A percentile compares a stretch with the other conserved stretches of the same genome.
Conservation (phyloP, 1,140 invertebrate genomes). For the Drosophila funebris region DNA sequence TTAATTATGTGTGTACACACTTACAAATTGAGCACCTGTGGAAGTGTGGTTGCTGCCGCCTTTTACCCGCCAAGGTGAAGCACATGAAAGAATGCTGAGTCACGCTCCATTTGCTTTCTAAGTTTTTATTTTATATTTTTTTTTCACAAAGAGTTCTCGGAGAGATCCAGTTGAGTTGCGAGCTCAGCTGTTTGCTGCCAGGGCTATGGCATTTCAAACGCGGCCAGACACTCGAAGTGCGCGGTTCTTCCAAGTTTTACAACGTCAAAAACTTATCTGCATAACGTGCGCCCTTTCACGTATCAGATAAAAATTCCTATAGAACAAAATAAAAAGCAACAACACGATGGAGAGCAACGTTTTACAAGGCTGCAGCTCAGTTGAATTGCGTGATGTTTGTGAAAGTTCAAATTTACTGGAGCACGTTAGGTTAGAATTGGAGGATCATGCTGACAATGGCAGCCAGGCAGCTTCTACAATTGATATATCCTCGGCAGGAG, state of each 20-base stretch:
- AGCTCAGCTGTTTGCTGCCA: conserved; percentile 34
- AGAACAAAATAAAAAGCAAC: neutral
- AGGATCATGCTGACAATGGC: neutral
- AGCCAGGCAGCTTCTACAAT: neutral
- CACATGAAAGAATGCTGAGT: conserved; percentile 71
- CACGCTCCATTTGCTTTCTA: conserved; percentile 69
- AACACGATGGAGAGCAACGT: conserved; percentile 33
- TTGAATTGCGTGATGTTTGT: conserved; percentile 33
- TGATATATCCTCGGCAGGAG: conserved; percentile 21
- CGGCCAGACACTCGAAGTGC: conserved; percentile 42
- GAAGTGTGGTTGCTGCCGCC: conserved; percentile 48
- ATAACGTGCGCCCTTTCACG: conserved; percentile 55
- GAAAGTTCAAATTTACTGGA: conserved; percentile 13
- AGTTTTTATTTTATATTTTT: conserved; percentile 44
- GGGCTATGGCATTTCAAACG: conserved; percentile 47
- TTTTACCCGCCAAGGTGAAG: conserved; percentile 73
- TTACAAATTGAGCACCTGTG: conserved; percentile 18
- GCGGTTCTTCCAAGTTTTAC: conserved; percentile 17
- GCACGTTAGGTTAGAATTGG: neutral
- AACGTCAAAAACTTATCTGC: conserved; percentile 45
- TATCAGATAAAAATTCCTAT: conserved; percentile 50
- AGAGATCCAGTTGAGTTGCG: conserved; percentile 26
- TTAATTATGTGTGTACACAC: conserved; percentile 10
- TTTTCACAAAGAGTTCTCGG: conserved; percentile 32
- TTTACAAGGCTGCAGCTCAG: conserved; percentile 40